Evolutionary conservation across 2,888 invertebrate genomes (phyloP).

Genomic region (Andricus quercusramuli): DNA sequence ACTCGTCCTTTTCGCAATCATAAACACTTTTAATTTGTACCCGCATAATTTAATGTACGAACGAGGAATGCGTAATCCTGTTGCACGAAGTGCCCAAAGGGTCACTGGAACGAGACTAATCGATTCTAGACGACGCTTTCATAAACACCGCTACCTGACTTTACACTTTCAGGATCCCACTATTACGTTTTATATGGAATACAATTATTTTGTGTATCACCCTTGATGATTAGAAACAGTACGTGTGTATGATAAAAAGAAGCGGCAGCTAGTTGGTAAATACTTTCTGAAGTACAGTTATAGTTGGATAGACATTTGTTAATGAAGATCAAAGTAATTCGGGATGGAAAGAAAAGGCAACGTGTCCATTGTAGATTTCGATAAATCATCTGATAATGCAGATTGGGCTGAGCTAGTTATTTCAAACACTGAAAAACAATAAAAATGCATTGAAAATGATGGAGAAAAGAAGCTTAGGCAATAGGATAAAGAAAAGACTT

Average conservation of each 20-base stretch:
- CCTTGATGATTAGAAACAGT: background rate
- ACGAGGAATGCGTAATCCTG: constrained; percentile 31
- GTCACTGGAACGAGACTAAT: constrained; percentile 36
- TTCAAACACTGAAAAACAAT: too few relatives aligned
- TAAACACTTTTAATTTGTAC: constrained; percentile 25
- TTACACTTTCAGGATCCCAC: constrained; percentile 3
- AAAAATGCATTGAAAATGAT: too few relatives aligned
- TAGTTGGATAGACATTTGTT: background rate
- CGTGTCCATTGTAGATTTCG: too few relatives aligned
- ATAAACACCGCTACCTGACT: constrained; percentile 15
- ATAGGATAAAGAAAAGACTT: background rate
- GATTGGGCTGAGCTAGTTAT: too few relatives aligned
- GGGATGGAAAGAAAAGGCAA: background rate
- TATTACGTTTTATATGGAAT: constrained; percentile 9
- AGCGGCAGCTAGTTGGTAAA: background rate
- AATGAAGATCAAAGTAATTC: background rate
- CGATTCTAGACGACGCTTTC: constrained; percentile 38
- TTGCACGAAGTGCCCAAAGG: constrained; percentile 35
- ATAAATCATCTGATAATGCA: too few relatives aligned
- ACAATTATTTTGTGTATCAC: constrained; percentile 11
- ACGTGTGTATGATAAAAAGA: background rate
- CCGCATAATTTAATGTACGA: constrained; percentile 11
- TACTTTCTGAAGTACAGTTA: constrained; percentile 4
- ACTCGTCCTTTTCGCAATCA: background rate
- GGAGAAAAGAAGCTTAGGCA: background rate